Evolutionary conservation across 2,113 vertebrate species (phyloP).

Genomic region (Cebus imitator): DNA sequence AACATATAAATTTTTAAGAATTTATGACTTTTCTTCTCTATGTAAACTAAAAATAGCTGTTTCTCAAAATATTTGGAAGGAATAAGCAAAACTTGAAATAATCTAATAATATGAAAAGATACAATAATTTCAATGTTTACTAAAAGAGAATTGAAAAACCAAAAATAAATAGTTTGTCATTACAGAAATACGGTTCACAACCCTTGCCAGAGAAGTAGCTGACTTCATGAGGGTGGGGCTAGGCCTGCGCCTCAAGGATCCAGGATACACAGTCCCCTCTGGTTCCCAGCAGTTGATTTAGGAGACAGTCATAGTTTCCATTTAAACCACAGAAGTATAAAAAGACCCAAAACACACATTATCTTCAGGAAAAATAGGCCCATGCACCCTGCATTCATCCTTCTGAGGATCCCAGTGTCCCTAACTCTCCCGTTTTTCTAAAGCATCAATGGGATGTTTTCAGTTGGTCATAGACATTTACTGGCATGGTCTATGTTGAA

Average conservation of each 20-base stretch:
- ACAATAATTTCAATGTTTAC: background rate
- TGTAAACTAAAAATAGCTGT: background rate
- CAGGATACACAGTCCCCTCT: background rate
- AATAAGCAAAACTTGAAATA: background rate
- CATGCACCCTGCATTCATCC: background rate
- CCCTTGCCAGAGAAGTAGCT: background rate
- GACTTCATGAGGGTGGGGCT: background rate
- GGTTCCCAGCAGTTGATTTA: background rate
- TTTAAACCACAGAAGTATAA: background rate
- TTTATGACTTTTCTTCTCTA: background rate
- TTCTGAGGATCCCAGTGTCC: background rate
- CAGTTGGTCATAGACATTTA: background rate
- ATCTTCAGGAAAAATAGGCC: background rate
- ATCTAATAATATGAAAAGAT: background rate
- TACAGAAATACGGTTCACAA: background rate
- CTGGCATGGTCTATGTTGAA: background rate
- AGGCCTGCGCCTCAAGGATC: background rate
- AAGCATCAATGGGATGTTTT: background rate
- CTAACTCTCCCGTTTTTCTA: background rate
- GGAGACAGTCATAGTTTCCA: background rate
- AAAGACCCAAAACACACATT: background rate
- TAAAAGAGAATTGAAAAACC: background rate
- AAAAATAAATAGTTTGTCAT: background rate
- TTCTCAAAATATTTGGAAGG: constrained; percentile 42
- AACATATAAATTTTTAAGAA: background rate